Conservation (phyloP, 2,113 vertebrate genomes). For the Alaudala cheleensis region DNA sequence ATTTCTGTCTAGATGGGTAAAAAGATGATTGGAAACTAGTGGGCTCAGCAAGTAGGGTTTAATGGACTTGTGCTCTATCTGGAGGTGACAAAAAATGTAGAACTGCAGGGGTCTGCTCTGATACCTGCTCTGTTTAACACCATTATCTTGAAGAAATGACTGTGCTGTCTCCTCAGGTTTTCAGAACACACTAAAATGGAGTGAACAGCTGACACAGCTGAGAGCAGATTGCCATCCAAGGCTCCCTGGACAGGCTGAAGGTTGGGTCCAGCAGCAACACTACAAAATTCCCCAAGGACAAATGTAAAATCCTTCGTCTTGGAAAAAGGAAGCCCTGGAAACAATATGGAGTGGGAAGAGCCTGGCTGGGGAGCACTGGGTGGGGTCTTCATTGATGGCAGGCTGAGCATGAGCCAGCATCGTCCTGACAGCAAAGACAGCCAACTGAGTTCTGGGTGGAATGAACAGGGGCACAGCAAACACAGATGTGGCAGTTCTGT, state of each 20-base stretch:
- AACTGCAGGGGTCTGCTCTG: not conserved
- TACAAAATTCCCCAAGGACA: not conserved
- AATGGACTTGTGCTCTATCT: not conserved
- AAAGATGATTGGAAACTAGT: not conserved
- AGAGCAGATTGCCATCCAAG: not conserved
- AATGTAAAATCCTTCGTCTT: not conserved
- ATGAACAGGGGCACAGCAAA: not conserved
- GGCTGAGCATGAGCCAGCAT: not conserved
- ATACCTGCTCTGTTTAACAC: not conserved
- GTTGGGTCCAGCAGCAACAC: not conserved
- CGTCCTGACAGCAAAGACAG: not conserved
- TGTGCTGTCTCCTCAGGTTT: not conserved
- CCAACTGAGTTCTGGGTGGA: not conserved
- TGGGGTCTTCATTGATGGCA: not conserved
- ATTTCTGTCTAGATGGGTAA: not conserved
- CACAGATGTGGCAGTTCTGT: not conserved
- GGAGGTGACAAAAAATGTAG: not conserved
- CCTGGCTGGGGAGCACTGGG: not conserved
- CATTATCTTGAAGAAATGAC: not conserved
- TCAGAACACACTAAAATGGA: not conserved
- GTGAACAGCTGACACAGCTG: rapidly evolving
- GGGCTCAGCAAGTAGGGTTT: not conserved
- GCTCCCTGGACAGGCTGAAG: not conserved
- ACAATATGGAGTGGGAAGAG: not conserved
- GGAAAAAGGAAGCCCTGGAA: not conserved